A percentile compares a stretch with the other conserved stretches of the same genome.
Conservation (phyloP, 2,113 vertebrate genomes). For the Trinectes maculatus region DNA sequence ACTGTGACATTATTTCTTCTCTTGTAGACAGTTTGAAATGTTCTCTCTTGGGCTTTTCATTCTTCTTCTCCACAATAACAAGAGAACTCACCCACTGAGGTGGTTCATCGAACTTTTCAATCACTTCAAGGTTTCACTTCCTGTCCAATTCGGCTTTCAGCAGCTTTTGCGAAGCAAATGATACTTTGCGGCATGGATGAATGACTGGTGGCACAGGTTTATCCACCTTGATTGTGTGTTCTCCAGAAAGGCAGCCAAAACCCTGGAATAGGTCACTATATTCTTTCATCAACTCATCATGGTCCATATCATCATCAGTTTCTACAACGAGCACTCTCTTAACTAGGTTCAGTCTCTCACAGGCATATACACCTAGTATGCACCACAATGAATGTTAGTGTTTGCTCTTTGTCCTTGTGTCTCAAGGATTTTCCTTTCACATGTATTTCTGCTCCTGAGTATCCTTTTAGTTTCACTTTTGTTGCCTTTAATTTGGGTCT, state of each 20-base stretch:
- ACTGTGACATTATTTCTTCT: constrained; percentile 13
- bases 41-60: neutral
- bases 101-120: neutral
- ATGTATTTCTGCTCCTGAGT: neutral
- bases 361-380: constrained; percentile 11
- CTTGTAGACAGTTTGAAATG: constrained; percentile 10
- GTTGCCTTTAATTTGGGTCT: neutral
- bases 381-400: neutral
- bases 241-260: too few relatives aligned
- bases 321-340: neutral
- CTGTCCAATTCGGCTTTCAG: neutral
- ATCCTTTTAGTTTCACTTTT: neutral
- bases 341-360: constrained; percentile 8
- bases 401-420: constrained; percentile 5
- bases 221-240: too few relatives aligned
- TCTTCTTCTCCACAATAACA: constrained; percentile 11
- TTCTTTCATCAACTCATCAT: neutral
- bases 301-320: too few relatives aligned
- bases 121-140: neutral
- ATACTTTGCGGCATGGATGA: too few relatives aligned
- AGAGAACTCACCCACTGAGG: neutral
- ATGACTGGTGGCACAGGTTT: too few relatives aligned
- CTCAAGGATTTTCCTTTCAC: neutral
- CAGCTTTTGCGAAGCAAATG: too few relatives aligned
- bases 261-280: constrained; percentile 9